Conservation (phyloP, 2,888 invertebrate species). For the Sicus ferrugineus region DNA sequence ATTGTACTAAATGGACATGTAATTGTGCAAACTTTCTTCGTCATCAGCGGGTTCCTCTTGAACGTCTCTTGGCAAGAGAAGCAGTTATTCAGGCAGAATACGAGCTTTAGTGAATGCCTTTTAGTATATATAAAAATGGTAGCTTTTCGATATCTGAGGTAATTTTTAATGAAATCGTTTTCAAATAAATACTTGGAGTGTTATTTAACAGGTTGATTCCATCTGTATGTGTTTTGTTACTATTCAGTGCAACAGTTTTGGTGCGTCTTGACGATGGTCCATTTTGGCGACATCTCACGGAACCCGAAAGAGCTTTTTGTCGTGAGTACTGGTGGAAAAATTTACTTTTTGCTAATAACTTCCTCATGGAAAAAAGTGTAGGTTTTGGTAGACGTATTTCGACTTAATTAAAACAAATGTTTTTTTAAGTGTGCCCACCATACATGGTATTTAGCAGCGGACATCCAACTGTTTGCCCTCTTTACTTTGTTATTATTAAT, state of each 20-base stretch:
- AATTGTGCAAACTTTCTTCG: conserved; percentile 68
- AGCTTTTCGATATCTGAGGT: conserved; percentile 53
- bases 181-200: neutral
- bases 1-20: conserved; percentile 66
- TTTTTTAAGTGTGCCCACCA: conserved; percentile 57
- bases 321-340: conserved; percentile 63
- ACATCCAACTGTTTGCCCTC: conserved; percentile 58
- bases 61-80: conserved; percentile 50
- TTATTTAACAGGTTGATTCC: conserved; percentile 50
- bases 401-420: neutral
- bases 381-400: conserved; percentile 3
- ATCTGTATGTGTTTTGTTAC: conserved; percentile 48
- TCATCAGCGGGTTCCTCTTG: conserved; percentile 68
- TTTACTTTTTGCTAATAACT: conserved; percentile 61
- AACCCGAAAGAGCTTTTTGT: conserved; percentile 58
- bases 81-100: conserved; percentile 41
- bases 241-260: conserved; percentile 58
- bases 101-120: conserved; percentile 41
- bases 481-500: conserved; percentile 50
- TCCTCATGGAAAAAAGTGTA: conserved; percentile 53
- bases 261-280: conserved; percentile 63
- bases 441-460: conserved; percentile 59
- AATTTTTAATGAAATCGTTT: neutral
- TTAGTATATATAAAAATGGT: conserved; percentile 49
- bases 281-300: conserved; percentile 58